Conservation (phyloP, 2,113 vertebrate species). For the Numenius arquata region DNA sequence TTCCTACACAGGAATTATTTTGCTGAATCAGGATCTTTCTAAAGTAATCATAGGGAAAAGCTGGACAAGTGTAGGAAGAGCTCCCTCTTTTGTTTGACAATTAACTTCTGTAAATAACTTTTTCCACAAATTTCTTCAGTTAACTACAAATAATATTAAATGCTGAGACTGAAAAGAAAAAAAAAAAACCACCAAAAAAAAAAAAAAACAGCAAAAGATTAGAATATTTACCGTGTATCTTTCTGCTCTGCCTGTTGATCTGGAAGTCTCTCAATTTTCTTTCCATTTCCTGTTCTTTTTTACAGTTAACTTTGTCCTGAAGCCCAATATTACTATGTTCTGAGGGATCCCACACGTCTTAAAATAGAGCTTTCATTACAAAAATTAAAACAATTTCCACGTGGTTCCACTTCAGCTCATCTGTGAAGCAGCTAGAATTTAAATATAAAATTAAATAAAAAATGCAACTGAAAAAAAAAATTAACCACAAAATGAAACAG, state of each 20-base stretch:
- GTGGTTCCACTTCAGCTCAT: neutral
- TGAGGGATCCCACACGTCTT: neutral
- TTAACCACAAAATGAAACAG: neutral
- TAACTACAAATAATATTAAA: neutral
- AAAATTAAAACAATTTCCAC: neutral
- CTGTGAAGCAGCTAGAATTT: neutral
- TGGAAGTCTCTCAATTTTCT: neutral
- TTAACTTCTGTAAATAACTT: neutral
- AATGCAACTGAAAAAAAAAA: neutral
- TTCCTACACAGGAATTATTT: neutral
- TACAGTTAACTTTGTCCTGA: neutral
- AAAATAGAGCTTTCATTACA: neutral
- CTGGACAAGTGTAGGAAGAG: neutral
- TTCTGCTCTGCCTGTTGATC: neutral
- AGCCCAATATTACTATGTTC: neutral
- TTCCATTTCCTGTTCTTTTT: neutral
- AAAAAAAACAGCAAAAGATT: too few species aligned
- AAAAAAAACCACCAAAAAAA: too few species aligned
- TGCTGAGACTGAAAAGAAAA: neutral
- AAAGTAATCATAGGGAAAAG: neutral
- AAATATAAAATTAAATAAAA: neutral
- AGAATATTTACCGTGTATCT: neutral
- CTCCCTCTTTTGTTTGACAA: neutral
- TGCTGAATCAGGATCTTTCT: neutral
- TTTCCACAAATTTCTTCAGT: neutral